Conservation (phyloP, 2,113 vertebrate species). For the Aegotheles bennettii region DNA sequence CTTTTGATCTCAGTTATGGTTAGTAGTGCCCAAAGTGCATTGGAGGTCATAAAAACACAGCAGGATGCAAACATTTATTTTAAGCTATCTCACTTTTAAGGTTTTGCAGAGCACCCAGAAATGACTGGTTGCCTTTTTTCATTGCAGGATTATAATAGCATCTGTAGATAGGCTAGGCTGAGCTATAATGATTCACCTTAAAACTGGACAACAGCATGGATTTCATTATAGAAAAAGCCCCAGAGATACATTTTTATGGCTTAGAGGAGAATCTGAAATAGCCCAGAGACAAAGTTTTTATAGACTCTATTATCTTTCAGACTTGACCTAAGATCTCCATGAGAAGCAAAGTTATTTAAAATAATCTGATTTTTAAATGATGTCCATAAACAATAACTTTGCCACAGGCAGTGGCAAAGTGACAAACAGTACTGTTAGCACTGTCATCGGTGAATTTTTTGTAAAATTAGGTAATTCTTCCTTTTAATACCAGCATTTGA, state of each 20-base stretch:
- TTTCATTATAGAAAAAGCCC: slow-evolving; percentile 64
- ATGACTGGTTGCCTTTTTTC: not conserved
- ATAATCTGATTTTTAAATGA: slow-evolving; percentile 59
- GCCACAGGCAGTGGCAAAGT: not conserved
- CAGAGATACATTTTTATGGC: slow-evolving; percentile 71
- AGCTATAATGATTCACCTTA: not conserved
- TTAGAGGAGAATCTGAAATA: slow-evolving; percentile 71
- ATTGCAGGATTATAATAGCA: not conserved
- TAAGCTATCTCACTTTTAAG: not conserved
- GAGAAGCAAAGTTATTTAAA: slow-evolving; percentile 64
- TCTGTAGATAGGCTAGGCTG: not conserved
- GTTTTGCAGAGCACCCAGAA: not conserved
- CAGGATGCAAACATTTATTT: slow-evolving; percentile 2
- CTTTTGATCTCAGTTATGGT: not conserved
- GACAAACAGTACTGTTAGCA: slow-evolving; percentile 7
- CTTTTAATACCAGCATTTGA: slow-evolving; percentile 38
- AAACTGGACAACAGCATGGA: slow-evolving; percentile 7
- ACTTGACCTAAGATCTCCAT: slow-evolving; percentile 67
- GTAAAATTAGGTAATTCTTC: slow-evolving; percentile 45
- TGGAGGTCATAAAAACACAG: not conserved
- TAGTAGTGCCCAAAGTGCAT: not conserved
- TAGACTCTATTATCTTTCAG: slow-evolving; percentile 63
- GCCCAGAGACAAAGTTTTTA: slow-evolving; percentile 73
- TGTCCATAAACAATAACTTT: slow-evolving; percentile 43
- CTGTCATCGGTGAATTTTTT: slow-evolving; percentile 46